Conservation (phyloP, 2,113 vertebrate genomes). For the Cathartes aura region DNA sequence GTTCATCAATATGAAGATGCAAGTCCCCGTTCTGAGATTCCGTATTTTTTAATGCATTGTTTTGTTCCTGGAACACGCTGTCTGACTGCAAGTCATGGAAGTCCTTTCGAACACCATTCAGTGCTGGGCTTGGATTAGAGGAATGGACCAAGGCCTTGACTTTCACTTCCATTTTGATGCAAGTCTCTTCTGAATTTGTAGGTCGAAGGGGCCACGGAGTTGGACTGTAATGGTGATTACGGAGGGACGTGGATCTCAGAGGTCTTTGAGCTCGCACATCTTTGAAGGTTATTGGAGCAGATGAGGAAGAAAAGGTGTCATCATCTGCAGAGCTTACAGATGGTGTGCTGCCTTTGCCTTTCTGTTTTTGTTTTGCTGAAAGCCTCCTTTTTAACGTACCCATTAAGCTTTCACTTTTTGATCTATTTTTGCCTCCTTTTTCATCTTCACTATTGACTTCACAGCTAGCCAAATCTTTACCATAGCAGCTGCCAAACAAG, state of each 20-base stretch:
- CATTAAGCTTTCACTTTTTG: slow-evolving; percentile 95
- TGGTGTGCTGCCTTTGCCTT: slow-evolving; percentile 86
- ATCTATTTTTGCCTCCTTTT: slow-evolving; percentile 87
- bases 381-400: slow-evolving; percentile 93
- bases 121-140: slow-evolving; percentile 87
- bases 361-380: slow-evolving; percentile 94
- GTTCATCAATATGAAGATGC: slow-evolving; percentile 91
- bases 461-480: slow-evolving; percentile 90
- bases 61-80: slow-evolving; percentile 85
- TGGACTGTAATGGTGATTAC: slow-evolving; percentile 95
- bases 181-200: slow-evolving; percentile 92
- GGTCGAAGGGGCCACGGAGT: slow-evolving; percentile 95
- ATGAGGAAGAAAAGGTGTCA: slow-evolving; percentile 92
- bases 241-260: slow-evolving; percentile 90
- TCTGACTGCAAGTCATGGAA: slow-evolving; percentile 91
- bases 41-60: slow-evolving; percentile 81
- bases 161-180: slow-evolving; percentile 95
- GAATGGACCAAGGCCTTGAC: slow-evolving; percentile 97
- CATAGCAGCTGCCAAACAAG: slow-evolving; percentile 91
- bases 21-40: slow-evolving; percentile 88
- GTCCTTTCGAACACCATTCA: slow-evolving; percentile 93
- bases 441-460: slow-evolving; percentile 89
- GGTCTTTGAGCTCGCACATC: slow-evolving; percentile 92
- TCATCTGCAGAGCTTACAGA: slow-evolving; percentile 86
- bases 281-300: slow-evolving; percentile 91